Evolutionary conservation across 2,113 vertebrate genomes (phyloP).

Genomic region (Salvelinus sp.): DNA sequence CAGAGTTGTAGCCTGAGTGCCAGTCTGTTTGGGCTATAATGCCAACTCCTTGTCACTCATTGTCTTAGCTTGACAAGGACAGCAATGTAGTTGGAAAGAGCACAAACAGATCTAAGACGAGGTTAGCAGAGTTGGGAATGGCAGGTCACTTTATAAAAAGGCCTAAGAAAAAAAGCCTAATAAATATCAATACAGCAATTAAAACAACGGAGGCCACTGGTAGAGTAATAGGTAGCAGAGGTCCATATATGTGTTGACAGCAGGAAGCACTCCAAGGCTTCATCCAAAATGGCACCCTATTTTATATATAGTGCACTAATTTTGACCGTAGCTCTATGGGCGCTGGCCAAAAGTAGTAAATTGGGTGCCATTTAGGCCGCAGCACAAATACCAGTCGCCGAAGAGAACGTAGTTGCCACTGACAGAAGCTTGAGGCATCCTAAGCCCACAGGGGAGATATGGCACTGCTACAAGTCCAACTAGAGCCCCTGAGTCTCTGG

Average conservation of each 20-base stretch:
- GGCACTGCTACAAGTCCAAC: conserved; percentile 86
- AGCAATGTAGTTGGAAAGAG: no score
- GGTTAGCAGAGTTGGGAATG: conserved; percentile 77
- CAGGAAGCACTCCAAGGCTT: conserved; percentile 78
- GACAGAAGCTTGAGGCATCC: conserved; percentile 86
- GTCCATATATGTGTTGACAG: conserved; percentile 83
- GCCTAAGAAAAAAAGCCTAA: conserved; percentile 75
- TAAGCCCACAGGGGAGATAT: conserved; percentile 86
- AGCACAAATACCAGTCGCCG: conserved; percentile 81
- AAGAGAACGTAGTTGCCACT: conserved; percentile 86
- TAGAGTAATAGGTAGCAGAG: conserved; percentile 83
- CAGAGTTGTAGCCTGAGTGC: conserved; percentile 48
- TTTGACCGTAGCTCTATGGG: no score
- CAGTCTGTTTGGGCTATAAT: no score
- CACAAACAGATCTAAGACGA: no score
- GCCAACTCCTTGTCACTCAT: no score
- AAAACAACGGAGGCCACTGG: conserved; percentile 81
- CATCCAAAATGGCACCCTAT: no score
- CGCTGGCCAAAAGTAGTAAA: no score
- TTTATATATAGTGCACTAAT: no score
- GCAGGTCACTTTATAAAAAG: conserved; percentile 83
- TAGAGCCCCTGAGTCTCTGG: conserved; percentile 56
- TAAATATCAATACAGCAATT: conserved; percentile 86
- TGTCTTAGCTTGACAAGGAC: conserved; percentile 51
- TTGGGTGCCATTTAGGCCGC: no score